phyloP scores from a whole-genome alignment of 2,888 invertebrate species.

The Cyclophora albipunctata region DNA sequence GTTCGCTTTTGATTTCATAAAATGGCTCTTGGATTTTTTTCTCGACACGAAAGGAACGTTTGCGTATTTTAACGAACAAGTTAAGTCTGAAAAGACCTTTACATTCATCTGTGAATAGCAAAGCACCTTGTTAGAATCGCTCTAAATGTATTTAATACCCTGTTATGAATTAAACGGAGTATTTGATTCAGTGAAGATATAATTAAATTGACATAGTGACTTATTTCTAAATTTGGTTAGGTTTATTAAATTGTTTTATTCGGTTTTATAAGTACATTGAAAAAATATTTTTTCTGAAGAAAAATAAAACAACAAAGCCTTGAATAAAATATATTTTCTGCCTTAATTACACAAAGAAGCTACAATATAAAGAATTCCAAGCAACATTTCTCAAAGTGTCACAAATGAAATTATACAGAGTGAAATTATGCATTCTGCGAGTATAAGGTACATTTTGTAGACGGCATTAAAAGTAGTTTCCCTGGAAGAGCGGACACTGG shows the following conservation, averaged over 20 bases:
- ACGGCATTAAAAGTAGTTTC: slow-evolving; percentile 11
- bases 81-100: slow-evolving; percentile 44
- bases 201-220: slow-evolving; percentile 39
- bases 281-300: too few species aligned
- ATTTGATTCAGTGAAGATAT: slow-evolving; percentile 35
- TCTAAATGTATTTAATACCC: slow-evolving; percentile 57
- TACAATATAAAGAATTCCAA: too few species aligned
- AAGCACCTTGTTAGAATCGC: slow-evolving; percentile 60
- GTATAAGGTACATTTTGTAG: background rate
- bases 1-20: slow-evolving; percentile 43
- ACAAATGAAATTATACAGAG: too few species aligned
- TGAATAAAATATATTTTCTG: too few species aligned
- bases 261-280: too few species aligned
- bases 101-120: slow-evolving; percentile 53
- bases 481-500: slow-evolving; percentile 34
- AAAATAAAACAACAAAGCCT: too few species aligned
- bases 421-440: background rate
- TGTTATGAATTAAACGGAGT: slow-evolving; percentile 34
- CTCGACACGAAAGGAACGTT: slow-evolving; percentile 39
- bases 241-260: too few species aligned
- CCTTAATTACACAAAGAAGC: too few species aligned
- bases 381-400: too few species aligned
- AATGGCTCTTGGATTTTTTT: slow-evolving; percentile 42
- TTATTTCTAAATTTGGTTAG: slow-evolving; percentile 8
- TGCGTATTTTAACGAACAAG: slow-evolving; percentile 56